A percentile compares a stretch with the other conserved stretches of the same genome.
phyloP scores from a whole-genome alignment of 2,888 invertebrate species.

The Uloborus plumipes region DNA sequence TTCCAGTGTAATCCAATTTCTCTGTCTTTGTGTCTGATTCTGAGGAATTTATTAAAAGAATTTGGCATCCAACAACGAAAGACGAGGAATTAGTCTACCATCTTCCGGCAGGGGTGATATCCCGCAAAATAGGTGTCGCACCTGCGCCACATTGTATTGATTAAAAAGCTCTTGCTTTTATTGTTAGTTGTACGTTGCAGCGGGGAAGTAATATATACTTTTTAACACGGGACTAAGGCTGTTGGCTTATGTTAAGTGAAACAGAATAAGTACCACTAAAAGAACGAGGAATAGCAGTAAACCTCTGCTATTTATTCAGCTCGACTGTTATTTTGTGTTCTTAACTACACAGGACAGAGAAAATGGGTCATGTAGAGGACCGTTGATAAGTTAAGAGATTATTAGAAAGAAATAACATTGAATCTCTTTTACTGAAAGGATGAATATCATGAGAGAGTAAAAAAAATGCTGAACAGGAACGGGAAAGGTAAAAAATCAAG shows the following conservation, averaged over 20 bases:
- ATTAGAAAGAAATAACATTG: too few relatives aligned
- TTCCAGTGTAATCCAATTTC: too few relatives aligned
- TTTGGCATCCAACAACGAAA: constrained; percentile 23
- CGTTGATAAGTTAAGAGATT: too few relatives aligned
- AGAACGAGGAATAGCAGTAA: constrained; percentile 20
- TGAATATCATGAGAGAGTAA: too few relatives aligned
- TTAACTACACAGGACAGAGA: too few relatives aligned
- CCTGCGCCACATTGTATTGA: constrained; percentile 46
- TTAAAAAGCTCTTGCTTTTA: constrained; percentile 46
- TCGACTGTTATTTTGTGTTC: background rate
- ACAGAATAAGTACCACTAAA: constrained; percentile 34
- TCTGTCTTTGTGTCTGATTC: too few relatives aligned
- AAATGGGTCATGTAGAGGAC: too few relatives aligned
- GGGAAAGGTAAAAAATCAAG: too few relatives aligned
- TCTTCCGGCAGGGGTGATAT: constrained; percentile 25
- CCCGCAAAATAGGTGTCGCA: constrained; percentile 26
- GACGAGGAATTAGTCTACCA: constrained; percentile 35
- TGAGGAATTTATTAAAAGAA: constrained; percentile 31
- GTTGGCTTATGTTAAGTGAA: constrained; percentile 26
- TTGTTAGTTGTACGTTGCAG: constrained; percentile 23
- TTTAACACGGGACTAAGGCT: constrained; percentile 36
- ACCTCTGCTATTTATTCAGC: constrained; percentile 30
- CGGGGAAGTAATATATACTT: constrained; percentile 38
- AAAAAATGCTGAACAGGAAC: too few relatives aligned
- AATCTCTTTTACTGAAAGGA: too few relatives aligned